Evolutionary conservation across 2,113 vertebrate species (phyloP).

Genomic region (Chamaea fasciata): DNA sequence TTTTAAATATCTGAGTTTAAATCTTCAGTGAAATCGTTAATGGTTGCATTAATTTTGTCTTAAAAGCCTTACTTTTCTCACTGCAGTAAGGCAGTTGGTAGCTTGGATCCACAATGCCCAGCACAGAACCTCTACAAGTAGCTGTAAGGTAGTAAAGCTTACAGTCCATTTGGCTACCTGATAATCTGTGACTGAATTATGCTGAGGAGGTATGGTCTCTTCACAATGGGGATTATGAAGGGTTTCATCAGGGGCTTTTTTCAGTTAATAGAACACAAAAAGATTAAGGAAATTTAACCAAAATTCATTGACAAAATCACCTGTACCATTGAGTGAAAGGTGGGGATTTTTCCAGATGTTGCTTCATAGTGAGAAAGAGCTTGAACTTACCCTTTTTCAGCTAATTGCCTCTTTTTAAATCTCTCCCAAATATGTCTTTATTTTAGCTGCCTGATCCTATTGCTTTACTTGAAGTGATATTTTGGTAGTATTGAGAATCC

Average conservation of each 20-base stretch:
- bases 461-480: not conserved
- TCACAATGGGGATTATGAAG: not conserved
- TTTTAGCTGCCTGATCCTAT: not conserved
- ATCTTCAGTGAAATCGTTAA: not conserved
- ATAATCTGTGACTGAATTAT: not conserved
- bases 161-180: not conserved
- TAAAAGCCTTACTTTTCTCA: not conserved
- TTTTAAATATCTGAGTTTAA: not conserved
- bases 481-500: not conserved
- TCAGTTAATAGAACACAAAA: not conserved
- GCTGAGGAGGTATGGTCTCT: not conserved
- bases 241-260: not conserved
- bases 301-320: not conserved
- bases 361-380: not conserved
- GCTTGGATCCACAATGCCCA: not conserved
- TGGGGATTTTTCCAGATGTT: not conserved
- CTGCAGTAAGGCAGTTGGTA: not conserved
- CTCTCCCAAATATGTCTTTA: not conserved
- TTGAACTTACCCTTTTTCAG: not conserved
- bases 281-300: not conserved
- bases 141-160: not conserved
- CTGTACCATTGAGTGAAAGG: not conserved
- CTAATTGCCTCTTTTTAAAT: not conserved
- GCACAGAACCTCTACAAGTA: not conserved
- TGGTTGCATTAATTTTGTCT: not conserved